Percentiles rank a stretch among this genome's conserved stretches.
phyloP scores from a whole-genome alignment of 2,888 invertebrate species.

The Drosophila monieri region DNA sequence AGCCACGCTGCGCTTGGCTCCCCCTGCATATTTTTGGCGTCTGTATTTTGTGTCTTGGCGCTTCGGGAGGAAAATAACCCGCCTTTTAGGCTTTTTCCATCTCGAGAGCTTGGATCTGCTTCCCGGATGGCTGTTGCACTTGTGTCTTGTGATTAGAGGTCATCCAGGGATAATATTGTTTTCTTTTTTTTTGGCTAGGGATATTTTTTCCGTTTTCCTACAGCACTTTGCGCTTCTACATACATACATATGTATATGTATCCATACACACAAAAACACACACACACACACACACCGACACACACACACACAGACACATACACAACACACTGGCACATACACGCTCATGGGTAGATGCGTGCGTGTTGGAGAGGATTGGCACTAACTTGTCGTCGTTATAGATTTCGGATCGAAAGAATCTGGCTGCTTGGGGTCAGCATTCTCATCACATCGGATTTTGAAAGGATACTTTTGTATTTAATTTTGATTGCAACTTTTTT shows the following conservation, averaged over 20 bases:
- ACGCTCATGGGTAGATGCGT: conserved; percentile 59
- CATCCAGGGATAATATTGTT: conserved; percentile 18
- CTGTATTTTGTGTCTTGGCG: conserved; percentile 44
- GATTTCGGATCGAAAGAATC: conserved; percentile 44
- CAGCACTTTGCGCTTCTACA: conserved; percentile 60
- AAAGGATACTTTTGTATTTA: conserved; percentile 58
- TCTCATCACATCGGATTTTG: conserved; percentile 48
- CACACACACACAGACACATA: conserved; percentile 50
- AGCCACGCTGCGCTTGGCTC: conserved; percentile 42
- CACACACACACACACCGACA: conserved; percentile 35
- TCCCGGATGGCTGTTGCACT: conserved; percentile 4
- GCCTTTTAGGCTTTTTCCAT: conserved; percentile 6
- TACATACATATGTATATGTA: conserved; percentile 50
- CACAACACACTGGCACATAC: conserved; percentile 42
- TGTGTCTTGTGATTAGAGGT: conserved; percentile 3
- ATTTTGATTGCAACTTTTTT: conserved; percentile 46
- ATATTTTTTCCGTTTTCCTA: conserved; percentile 31
- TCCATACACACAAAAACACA: conserved; percentile 54
- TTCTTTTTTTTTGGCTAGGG: conserved; percentile 38
- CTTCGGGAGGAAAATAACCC: conserved; percentile 27
- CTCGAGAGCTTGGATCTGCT: neutral
- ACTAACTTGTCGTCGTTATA: conserved; percentile 72
- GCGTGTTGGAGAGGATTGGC: conserved; percentile 52
- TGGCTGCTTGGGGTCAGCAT: conserved; percentile 62
- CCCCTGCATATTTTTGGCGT: conserved; percentile 38